Evolutionary conservation across 1,140 invertebrate genomes (phyloP).

Genomic region (Nasonia longicornis): DNA sequence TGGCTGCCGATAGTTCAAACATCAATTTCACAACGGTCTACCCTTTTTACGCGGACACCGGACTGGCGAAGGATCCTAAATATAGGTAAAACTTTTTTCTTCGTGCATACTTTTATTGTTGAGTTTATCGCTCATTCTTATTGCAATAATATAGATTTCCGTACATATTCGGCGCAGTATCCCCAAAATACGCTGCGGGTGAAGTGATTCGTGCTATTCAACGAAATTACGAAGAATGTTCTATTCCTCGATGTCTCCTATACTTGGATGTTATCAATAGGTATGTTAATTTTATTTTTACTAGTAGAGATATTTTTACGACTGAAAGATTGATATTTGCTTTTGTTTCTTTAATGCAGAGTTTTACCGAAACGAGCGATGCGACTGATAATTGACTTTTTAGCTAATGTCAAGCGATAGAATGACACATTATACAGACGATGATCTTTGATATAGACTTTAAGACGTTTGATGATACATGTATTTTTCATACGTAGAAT

Average conservation of each 20-base stretch:
- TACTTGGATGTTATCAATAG: constrained; percentile 55
- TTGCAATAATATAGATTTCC: constrained; percentile 52
- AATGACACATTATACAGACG: not conserved
- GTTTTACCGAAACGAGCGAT: constrained; percentile 52
- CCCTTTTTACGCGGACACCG: constrained; percentile 60
- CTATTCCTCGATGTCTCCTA: constrained; percentile 58
- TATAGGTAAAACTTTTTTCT: constrained; percentile 53
- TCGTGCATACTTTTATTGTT: not conserved
- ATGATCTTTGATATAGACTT: too few relatives aligned
- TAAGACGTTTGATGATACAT: too few relatives aligned
- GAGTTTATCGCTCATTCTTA: not conserved
- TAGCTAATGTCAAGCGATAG: constrained; percentile 20
- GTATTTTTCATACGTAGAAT: not conserved
- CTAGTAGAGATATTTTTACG: not conserved
- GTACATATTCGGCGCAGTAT: constrained; percentile 55
- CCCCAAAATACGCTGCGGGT: constrained; percentile 54
- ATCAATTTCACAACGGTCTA: constrained; percentile 61
- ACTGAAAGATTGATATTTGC: not conserved
- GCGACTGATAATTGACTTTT: constrained; percentile 56
- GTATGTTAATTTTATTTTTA: constrained; percentile 43
- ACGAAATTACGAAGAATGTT: constrained; percentile 58
- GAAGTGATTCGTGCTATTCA: constrained; percentile 58
- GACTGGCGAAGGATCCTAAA: constrained; percentile 56
- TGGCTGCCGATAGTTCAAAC: constrained; percentile 37
- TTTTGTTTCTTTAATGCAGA: constrained; percentile 39